Evolutionary conservation across 2,797 vertebrate species (phyloP), one percentile per base, ranked within the genome.

Genomic region (Babyrousa celebensis): DNA sequence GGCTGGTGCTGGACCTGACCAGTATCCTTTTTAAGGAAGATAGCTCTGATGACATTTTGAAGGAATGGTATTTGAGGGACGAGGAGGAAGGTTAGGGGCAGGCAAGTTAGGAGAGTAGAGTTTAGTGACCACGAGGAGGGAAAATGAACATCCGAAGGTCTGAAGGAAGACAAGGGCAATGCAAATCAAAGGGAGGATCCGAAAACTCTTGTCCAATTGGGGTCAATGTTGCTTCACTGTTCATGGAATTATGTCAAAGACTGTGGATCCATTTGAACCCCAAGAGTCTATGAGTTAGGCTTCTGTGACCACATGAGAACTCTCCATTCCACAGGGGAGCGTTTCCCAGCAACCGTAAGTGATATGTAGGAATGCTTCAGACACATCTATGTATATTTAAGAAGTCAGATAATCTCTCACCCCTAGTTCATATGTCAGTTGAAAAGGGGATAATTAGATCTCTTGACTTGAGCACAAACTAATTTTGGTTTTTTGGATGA

Each of bases 291-390:
- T 62, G 82, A 85, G 40, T 70, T 23, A 32, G 54, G 29, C 40
- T 88, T 96, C 85, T 95, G 32, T 96, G 96, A 97, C 89, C 54
- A 89, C 85, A 52, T 63, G 75, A 91, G 92, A 93, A 72, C 56
- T 9, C 43, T 82, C 6, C 8, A 89, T 91, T 96, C 89, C 52
- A 95, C 62, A 72, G 16, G 43, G 79, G 20, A 74, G 18, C 36
- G 56, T 82, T 43, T 56, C 18, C 25, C 18, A 6, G 43, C 32
- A 95, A 29, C 40, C 29, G 54, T 94, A 84, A 92, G 89, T 63
- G 43, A 75, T 27, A 17, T n/a, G n/a, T 43, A 60, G 29, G 60
- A 75, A 25, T 60, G 54, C 18, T 82, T 85, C 71, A 82, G 77
- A 12, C 17, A 3, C 78, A 56, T 16, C 9, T 48, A 9, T 63